Evolutionary conservation across 2,888 invertebrate species (phyloP), one percentile per base, ranked within the genome.

Genomic region (Drosophila helvetica): DNA sequence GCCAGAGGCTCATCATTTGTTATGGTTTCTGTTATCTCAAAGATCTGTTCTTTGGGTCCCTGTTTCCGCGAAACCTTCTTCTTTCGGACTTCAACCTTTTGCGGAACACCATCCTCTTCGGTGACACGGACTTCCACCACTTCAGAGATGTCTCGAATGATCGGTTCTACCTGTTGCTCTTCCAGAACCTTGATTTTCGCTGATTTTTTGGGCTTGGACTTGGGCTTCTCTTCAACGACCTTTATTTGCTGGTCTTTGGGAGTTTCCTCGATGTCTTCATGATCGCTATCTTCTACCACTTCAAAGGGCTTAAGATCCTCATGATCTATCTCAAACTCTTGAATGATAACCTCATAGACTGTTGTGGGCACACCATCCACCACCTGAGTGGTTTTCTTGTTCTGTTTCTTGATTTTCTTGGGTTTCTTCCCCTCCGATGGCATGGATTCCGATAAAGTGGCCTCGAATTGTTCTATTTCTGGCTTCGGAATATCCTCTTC

Each of bases 111-210:
- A 57, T 90, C 90, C 3, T 86, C 84, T 6, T 77, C 68, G 43
- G 90, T 89, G 17, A 88, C 81, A 15, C 81, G 64, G 4, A 83
- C 75, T 67, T 85, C 74, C 0, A 90, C 89, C 6, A 88, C 89
- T 77, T 92, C 88, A 0, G 58, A 75, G 8, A 83, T 61, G 19
- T 82, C 78, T 68, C 81, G 58, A 38, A 84, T 61, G 19, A 33
- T 55, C n/a, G 83, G 58, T 50, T 80, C 74, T n/a, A 68, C 60
- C 15, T 68, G 45, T 2, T 58, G 48, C 10, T 67, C 88, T 17
- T 92, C 92, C 30, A 90, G 75, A 64, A 93, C 92, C 78, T 93
- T 93, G 8, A 93, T 76, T 67, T 89, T 91, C 1, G 86, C 86
- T 6, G 92, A 88, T 83, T 10, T 90, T 58, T 75, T 81, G 19